These are phyloP conservation scores for Scylla paramamosain DNA, from an alignment of 1,140 invertebrate species.

Conservation along the genomic window DNA sequence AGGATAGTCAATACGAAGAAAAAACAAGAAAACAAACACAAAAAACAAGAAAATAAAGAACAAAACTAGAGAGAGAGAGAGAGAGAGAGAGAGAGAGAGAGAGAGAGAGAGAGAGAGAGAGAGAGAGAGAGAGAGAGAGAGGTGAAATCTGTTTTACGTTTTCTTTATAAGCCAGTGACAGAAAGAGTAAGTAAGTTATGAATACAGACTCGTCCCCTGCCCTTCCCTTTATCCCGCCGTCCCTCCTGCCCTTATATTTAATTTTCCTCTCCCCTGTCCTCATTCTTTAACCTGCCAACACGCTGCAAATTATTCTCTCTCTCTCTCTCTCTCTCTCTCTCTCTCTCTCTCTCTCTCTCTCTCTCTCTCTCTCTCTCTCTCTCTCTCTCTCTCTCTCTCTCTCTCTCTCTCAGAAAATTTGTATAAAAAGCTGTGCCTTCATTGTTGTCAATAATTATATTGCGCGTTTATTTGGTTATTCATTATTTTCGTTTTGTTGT, in stretches of 20 bases:
- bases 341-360: not conserved
- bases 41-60: no score
- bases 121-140: not conserved
- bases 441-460: no score
- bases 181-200: not conserved
- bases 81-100: no score
- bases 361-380: not conserved
- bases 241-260: not conserved
- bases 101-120: conserved; percentile 18
- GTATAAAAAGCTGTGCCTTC: no score
- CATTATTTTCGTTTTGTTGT: no score
- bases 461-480: no score
- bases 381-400: not conserved
- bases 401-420: no score
- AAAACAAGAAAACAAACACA: no score
- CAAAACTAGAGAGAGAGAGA: no score
- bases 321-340: no score
- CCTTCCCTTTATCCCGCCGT: not conserved
- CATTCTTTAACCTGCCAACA: not conserved
- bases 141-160: not conserved
- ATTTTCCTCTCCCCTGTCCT: not conserved
- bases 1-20: no score
- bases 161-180: not conserved
- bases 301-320: no score
- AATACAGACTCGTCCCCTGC: not conserved